Evolutionary conservation across 2,888 invertebrate genomes (phyloP), one percentile per base, ranked within the genome.

Genomic region (Endomychus coccineus): DNA sequence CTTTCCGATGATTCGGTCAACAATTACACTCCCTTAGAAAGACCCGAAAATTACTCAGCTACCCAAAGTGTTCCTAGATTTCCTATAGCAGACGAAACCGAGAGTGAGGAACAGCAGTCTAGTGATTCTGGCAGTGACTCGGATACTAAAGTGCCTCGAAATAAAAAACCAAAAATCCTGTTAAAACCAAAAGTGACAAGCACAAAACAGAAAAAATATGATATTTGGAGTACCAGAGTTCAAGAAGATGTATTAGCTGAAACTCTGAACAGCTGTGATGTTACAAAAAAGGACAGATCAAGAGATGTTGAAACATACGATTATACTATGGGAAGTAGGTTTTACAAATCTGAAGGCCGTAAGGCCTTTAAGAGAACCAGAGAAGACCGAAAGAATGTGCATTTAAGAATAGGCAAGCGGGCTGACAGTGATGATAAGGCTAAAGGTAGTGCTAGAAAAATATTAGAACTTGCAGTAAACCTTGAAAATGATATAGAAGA

Each of bases 201-300:
- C 25, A 62, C 23, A 24, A 77, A 71, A 48, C 74, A 72, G 43
- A 80, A 78, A 38, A 81, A 81, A 61, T 87, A 86, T 55, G 83
- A 83, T 61, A 74, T 89, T 46, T 90, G 89, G 89, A 71, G 74
- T 47, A 67, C 68, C 2, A 71, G 73, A 43, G 62, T 73, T n/a
- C 78, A 87, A 68, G 88, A 89, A 59, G 87, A 88, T 48, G 72
- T 82, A 0, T 64, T 90, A 33, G 80, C 83, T 15, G 83, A 87
- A 58, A 80, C 84, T 50, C 74, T 90, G 67, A 77, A 78, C 7
- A 77, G 77, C 24, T 85, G 85, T 64, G 84, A 82, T 62, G 86
- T 89, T 6, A 77, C 79, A 54, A 73, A 66, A 64, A 77, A 69
- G 58, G 73, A 72, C 61, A 80, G 74, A 68, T 80, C 71, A 34